A percentile compares a stretch with the other conserved stretches of the same genome.
Evolutionary conservation across 2,113 vertebrate species (phyloP).

Genomic region (Illadopsis cleaveri): DNA sequence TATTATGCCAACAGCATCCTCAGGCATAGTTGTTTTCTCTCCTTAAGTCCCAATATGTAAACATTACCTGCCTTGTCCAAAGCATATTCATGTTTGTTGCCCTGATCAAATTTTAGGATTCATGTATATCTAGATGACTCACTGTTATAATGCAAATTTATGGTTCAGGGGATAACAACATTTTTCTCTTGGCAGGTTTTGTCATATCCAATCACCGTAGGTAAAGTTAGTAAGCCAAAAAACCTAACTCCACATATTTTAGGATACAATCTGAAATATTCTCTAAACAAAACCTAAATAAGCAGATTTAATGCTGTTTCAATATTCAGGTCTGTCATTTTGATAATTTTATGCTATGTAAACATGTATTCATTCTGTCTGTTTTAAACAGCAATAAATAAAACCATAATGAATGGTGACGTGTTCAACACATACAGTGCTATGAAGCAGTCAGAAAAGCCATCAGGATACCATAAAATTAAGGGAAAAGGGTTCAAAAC

Average conservation of each 20-base stretch:
- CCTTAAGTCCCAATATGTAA: neutral
- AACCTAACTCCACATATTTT: neutral
- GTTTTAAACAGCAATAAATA: neutral
- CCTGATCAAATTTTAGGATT: neutral
- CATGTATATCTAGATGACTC: neutral
- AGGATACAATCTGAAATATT: neutral
- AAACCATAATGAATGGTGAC: neutral
- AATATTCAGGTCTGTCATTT: neutral
- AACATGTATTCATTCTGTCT: neutral
- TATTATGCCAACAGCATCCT: neutral
- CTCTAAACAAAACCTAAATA: neutral
- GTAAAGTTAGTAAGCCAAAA: neutral
- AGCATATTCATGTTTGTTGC: neutral
- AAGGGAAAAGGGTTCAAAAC: neutral
- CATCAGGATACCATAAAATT: neutral
- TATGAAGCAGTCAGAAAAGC: neutral
- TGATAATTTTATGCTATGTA: neutral
- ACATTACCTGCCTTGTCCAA: neutral
- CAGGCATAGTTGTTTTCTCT: neutral
- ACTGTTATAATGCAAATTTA: neutral
- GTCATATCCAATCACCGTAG: neutral
- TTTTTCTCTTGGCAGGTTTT: constrained; percentile 18
- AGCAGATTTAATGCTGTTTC: neutral
- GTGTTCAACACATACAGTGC: neutral
- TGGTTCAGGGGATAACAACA: neutral